Evolutionary conservation across 2,888 invertebrate genomes (phyloP).

Genomic region (Archaeoteleia sp.): DNA sequence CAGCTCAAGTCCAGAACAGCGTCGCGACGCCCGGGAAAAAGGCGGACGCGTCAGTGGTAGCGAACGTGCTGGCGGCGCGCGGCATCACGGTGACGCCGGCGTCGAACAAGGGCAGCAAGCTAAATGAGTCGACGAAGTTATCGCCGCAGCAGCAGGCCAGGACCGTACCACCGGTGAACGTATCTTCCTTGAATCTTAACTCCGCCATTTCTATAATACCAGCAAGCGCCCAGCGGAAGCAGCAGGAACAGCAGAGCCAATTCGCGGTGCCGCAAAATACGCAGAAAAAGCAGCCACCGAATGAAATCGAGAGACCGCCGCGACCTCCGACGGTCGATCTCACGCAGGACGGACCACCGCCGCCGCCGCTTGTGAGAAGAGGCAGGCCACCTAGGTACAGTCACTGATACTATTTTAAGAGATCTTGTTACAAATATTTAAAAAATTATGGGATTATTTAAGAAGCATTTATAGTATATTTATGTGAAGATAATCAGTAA

Average conservation of each 20-base stretch:
- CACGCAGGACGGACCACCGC: constrained; percentile 69
- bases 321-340: constrained; percentile 76
- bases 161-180: constrained; percentile 71
- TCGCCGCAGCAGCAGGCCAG: constrained; percentile 64
- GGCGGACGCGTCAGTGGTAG: constrained; percentile 85
- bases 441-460: too few species aligned
- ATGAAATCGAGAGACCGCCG: constrained; percentile 74
- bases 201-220: constrained; percentile 80
- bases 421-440: too few species aligned
- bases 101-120: constrained; percentile 75
- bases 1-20: constrained; percentile 70
- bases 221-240: constrained; percentile 73
- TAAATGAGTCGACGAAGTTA: constrained; percentile 60
- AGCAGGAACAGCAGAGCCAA: constrained; percentile 71
- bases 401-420: constrained; percentile 2
- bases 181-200: constrained; percentile 77
- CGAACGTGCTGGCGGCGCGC: constrained; percentile 84
- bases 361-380: constrained; percentile 72
- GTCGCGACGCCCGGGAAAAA: constrained; percentile 75
- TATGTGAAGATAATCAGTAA: too few species aligned
- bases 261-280: constrained; percentile 74
- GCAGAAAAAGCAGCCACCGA: constrained; percentile 62
- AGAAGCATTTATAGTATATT: too few species aligned
- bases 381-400: constrained; percentile 72
- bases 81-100: constrained; percentile 87